Conservation (phyloP, 53 echinoderm and acorn worm species). For the Pentamera pediparva region DNA sequence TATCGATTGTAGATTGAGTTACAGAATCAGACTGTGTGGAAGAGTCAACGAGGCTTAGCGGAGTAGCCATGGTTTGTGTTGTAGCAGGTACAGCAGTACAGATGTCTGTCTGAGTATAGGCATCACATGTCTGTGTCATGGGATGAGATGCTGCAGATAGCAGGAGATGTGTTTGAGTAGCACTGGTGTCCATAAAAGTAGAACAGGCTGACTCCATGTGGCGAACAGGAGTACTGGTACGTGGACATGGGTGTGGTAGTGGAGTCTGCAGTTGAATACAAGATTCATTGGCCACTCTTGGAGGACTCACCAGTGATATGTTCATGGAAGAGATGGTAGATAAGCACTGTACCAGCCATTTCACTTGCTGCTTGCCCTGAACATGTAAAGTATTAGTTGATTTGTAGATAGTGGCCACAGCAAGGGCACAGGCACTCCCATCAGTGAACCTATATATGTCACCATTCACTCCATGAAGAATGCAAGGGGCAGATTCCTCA, state of each 20-base stretch:
- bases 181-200: not conserved
- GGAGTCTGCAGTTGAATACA: not conserved
- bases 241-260: not conserved
- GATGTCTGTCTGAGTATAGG: not conserved
- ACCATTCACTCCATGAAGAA: not conserved
- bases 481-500: not conserved
- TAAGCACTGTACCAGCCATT: not conserved
- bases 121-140: not conserved
- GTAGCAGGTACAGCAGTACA: not conserved
- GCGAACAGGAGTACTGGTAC: not conserved
- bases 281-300: not conserved
- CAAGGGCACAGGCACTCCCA: not conserved
- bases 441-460: not conserved
- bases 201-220: not conserved
- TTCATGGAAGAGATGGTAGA: constrained; percentile 1
- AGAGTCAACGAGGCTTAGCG: not conserved
- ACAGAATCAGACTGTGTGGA: not conserved
- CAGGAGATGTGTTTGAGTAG: not conserved
- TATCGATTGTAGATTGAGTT: not conserved
- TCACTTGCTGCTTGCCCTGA: not conserved
- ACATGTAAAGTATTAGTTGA: constrained; percentile 1
- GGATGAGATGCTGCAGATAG: not conserved
- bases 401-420: not conserved
- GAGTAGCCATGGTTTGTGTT: not conserved
- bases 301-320: not conserved